phyloP scores from a whole-genome alignment of 1,140 invertebrate species.

The Bombus balteatus region DNA sequence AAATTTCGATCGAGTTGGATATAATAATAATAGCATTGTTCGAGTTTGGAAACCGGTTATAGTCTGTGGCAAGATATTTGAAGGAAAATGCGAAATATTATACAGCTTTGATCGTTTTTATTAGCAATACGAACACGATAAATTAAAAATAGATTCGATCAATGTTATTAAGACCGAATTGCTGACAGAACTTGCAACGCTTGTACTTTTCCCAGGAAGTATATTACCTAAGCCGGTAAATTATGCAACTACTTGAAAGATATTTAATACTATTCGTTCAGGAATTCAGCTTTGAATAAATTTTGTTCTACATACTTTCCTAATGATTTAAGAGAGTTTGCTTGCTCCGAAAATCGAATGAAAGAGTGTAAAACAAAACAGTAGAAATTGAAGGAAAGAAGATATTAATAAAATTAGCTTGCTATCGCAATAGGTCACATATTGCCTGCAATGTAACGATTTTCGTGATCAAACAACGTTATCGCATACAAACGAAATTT shows the following conservation, averaged over 20 bases:
- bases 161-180: neutral
- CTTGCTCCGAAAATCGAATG: neutral
- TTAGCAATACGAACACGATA: neutral
- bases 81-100: too few species aligned
- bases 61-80: too few species aligned
- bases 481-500: neutral
- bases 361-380: neutral
- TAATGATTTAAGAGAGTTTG: neutral
- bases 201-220: too few species aligned
- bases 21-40: neutral
- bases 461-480: neutral
- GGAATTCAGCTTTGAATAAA: too few species aligned
- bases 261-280: too few species aligned
- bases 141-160: neutral
- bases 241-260: too few species aligned
- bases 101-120: neutral
- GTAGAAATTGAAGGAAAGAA: neutral
- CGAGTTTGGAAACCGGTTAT: neutral
- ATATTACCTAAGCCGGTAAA: too few species aligned
- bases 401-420: too few species aligned
- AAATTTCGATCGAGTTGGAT: conserved; percentile 7
- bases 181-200: too few species aligned
- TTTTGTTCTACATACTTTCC: too few species aligned
- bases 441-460: too few species aligned
- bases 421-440: too few species aligned